Base-by-base conservation (phyloP, 1,140 invertebrate genomes). In the Psix sp. region DNA sequence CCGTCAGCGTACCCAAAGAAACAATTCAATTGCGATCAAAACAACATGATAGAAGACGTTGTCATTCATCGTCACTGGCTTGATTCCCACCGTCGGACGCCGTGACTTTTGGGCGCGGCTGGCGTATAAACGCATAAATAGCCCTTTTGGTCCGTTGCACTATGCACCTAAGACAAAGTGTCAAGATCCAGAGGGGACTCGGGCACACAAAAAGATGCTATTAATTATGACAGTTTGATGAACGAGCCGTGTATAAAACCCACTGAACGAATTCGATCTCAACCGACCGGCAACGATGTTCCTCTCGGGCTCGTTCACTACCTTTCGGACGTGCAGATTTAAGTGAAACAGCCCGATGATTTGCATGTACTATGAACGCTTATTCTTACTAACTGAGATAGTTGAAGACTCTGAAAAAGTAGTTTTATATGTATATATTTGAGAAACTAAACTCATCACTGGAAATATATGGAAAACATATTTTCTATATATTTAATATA, bases 161-260 rank as follows among this genome's bases (percentile, higher is more conserved):
- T 65, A 48, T 43, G 51, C 65, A 54, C 67, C 60, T 80, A 82
- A 82, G 79, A 82, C 79, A 81, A 82, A 82, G 77, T 81, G 75
- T 80, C 76, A 76, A 79, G 78, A 80, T 76, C 65, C 67, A 52
- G 68, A 73, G 79, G 77, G 72, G 74, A 77, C 73, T 73, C 42
- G 46, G 56, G 42, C 43, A 7, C 40, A 81, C 80, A 81, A 82
- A 81, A 83, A 83, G 80, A 80, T 51, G 74, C 81, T 81, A 83
- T 83, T 83, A 83, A 83, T 83, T 82, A 81, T 83, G 81, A 83
- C 81, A 83, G 81, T 80, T 83, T 83, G 81, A 83, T 81, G 81
- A 80, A 83, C 81, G 81, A 83, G 77, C 81, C 76, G 52, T 80
- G 73, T 77, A 74, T 56, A 56, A 73, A 78, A 68, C 77, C 66